A percentile compares a stretch with the other conserved stretches of the same genome.
These are phyloP conservation scores for Salvator merianae DNA, from an alignment of 2,113 vertebrate genomes.

Conservation along the genomic window DNA sequence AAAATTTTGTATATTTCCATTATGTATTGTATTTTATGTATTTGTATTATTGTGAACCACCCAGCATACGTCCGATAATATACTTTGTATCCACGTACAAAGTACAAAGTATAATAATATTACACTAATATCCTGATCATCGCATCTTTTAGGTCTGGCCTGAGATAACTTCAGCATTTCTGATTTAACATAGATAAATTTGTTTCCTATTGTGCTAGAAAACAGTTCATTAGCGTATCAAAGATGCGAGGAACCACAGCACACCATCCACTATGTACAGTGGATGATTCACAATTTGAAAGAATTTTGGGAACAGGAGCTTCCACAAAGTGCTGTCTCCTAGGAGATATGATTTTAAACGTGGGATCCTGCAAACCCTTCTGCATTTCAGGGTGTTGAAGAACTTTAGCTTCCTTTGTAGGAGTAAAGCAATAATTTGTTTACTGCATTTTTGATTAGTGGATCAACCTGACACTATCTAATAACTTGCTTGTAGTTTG, in stretches of 20 bases:
- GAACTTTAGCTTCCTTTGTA: no score
- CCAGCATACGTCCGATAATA: no score
- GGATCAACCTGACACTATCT: no score
- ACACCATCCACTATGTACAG: background rate
- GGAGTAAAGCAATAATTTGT: background rate
- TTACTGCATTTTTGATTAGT: no score
- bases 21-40: no score
- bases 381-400: background rate
- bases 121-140: background rate
- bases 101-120: no score
- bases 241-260: background rate
- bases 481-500: no score
- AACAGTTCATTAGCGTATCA: conserved; percentile 2
- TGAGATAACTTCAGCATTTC: background rate
- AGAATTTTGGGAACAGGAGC: conserved; percentile 6
- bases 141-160: background rate
- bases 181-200: background rate
- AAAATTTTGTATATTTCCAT: no score
- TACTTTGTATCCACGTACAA: no score
- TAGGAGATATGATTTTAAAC: conserved; percentile 13
- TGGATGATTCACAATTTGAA: background rate
- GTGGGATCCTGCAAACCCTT: background rate
- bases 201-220: background rate
- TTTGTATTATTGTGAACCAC: no score
- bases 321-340: conserved; percentile 3